A percentile compares a stretch with the other conserved stretches of the same genome.
These are phyloP conservation scores for Ammodytes marinus DNA, from an alignment of 2,113 vertebrate genomes.

Conservation along the genomic window DNA sequence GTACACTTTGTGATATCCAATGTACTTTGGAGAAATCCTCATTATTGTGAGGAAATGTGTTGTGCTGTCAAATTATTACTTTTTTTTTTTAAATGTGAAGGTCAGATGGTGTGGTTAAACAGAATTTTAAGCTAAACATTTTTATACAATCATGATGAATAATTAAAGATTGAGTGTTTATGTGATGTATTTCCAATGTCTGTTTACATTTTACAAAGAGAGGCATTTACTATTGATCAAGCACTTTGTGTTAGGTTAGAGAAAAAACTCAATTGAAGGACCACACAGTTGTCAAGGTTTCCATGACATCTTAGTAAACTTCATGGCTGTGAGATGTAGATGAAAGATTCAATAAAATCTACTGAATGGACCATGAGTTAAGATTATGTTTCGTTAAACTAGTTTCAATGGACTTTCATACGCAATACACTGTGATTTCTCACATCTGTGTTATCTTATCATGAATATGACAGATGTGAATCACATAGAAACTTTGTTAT, in stretches of 20 bases:
- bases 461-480: background rate
- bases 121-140: background rate
- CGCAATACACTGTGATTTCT: constrained; percentile 8
- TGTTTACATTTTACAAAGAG: constrained; percentile 17
- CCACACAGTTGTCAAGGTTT: background rate
- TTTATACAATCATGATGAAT: background rate
- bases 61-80: background rate
- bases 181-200: background rate
- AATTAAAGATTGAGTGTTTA: rapidly evolving
- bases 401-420: background rate
- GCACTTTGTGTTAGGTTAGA: background rate
- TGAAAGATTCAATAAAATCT: background rate
- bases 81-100: background rate
- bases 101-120: background rate
- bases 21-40: background rate
- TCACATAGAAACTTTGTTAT: background rate
- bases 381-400: background rate
- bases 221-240: background rate
- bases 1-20: background rate
- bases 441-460: background rate
- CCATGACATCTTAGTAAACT: background rate
- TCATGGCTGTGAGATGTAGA: background rate
- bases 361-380: background rate
- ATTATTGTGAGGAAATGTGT: constrained; percentile 1
- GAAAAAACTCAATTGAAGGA: background rate